Base-by-base conservation (phyloP, 2,113 vertebrate species). In the Cathartes aura region DNA sequence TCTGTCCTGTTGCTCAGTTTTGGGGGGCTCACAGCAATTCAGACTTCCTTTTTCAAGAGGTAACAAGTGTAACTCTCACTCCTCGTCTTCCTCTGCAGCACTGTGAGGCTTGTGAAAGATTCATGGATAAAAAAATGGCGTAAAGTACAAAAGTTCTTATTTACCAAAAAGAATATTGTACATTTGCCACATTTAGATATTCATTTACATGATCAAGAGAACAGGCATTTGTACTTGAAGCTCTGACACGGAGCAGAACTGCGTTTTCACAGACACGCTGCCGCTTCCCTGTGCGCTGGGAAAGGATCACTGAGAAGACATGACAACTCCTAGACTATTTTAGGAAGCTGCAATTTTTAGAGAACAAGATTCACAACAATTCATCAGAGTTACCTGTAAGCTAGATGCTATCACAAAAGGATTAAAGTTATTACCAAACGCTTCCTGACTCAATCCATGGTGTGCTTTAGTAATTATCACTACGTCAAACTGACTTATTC, bases 401-500 rank as follows among this genome's bases (percentile, higher is more conserved):
- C 23, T 16, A 55, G 76, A 86, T 36, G 50, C 36, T 43, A 5
- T 26, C n/a, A 7, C n/a, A 11, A 59, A 12, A 43, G 36, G 52
- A 75, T 67, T 58, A 3, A 17, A 48, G 15, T 21, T 10, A 87
- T 53, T 26, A 55, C 38, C 76, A 5, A 82, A 23, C 1, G 0
- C 47, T 66, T 52, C 63, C 75, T 8, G 73, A 16, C 63, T 70
- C 48, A 4, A 8, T 5, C 30, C 50, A 5, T 0, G 4, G 11
- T 1, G 38, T 5, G 1, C 36, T 79, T 34, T 2, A 10, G 6
- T 23, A 32, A 73, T 50, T 12, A 68, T 5, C 15, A 8, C 10
- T 1, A 15, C 1, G 1, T 9, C 43, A 36, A 20, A 45, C 0
- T 20, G 71, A 26, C 17, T 15, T 20, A 5, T 0, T 34, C 13